phyloP scores from a whole-genome alignment of 2,888 invertebrate species.

The Folsomia candida region DNA sequence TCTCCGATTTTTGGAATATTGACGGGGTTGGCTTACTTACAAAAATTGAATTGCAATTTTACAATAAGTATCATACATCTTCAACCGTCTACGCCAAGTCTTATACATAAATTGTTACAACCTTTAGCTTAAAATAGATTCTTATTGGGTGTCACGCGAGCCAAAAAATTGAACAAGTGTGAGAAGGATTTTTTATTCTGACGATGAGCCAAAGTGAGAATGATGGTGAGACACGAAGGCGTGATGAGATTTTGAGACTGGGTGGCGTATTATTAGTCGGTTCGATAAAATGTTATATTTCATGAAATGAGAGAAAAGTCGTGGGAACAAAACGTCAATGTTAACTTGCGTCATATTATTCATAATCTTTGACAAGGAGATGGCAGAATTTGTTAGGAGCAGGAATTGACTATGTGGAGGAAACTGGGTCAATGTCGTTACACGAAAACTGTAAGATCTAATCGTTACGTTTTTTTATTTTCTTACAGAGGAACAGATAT shows the following conservation, averaged over 20 bases:
- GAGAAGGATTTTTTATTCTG: neutral
- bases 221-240: neutral
- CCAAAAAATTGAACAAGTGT: neutral
- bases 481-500: constrained; percentile 56
- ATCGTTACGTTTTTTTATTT: constrained; percentile 30
- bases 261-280: neutral
- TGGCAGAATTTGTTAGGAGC: too few relatives aligned
- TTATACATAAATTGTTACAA: neutral
- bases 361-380: too few relatives aligned
- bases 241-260: neutral
- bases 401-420: neutral
- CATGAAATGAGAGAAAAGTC: neutral
- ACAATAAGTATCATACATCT: too few relatives aligned
- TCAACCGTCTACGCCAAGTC: too few relatives aligned
- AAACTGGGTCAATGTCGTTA: constrained; percentile 44
- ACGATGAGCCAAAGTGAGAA: neutral
- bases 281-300: neutral
- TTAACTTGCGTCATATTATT: neutral
- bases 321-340: neutral
- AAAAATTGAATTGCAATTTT: too few relatives aligned
- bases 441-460: too few relatives aligned
- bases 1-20: neutral
- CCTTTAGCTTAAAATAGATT: neutral
- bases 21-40: neutral
- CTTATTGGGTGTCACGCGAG: neutral